Conservation (phyloP, 2,113 vertebrate genomes). For the Felis catus region DNA sequence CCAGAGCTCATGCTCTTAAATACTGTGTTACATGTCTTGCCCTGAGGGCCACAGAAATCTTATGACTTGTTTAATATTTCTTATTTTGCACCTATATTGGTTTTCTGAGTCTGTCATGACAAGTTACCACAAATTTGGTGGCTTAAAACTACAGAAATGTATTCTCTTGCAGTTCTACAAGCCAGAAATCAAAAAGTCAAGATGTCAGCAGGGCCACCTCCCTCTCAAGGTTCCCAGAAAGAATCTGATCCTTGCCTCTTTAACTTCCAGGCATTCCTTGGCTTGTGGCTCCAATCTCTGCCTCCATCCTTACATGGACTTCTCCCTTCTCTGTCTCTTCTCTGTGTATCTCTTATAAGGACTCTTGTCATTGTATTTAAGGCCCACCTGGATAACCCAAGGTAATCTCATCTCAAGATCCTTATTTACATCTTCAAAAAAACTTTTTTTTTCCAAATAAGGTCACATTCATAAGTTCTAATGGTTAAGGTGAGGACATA, state of each 20-base stretch:
- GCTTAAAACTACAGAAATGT: not conserved
- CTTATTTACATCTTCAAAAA: not conserved
- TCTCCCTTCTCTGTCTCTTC: not conserved
- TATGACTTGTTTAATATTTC: not conserved
- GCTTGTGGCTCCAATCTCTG: not conserved
- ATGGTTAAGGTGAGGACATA: not conserved
- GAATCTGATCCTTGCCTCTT: not conserved
- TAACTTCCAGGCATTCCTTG: not conserved
- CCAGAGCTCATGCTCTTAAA: not conserved
- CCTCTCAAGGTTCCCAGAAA: not conserved
- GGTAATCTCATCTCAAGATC: not conserved
- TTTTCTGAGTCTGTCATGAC: not conserved
- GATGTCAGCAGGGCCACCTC: not conserved
- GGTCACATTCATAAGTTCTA: not conserved
- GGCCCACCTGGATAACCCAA: not conserved
- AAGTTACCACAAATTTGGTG: not conserved
- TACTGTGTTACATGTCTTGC: not conserved
- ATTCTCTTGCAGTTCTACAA: not conserved
- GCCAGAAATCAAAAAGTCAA: not conserved
- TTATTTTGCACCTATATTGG: not conserved
- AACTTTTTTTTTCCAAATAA: not conserved
- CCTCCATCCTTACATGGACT: too few species aligned
- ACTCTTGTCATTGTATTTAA: not conserved
- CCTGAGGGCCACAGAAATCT: not conserved
- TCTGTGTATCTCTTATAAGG: not conserved